Base-by-base conservation (phyloP, 2,113 vertebrate genomes). In the Corythaixoides concolor region DNA sequence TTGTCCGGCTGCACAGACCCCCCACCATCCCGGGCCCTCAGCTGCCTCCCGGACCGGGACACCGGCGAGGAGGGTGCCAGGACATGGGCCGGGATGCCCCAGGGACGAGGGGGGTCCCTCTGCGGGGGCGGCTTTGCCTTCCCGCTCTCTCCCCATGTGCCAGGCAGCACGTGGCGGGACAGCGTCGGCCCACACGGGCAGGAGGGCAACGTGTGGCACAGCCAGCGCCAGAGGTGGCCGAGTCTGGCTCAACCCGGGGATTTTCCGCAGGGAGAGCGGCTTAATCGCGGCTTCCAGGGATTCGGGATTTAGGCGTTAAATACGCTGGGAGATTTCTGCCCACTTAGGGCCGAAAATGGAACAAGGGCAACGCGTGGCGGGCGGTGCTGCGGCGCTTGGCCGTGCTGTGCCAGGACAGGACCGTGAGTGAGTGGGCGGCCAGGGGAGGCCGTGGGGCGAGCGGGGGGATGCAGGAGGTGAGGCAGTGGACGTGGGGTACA, bases 311-410 rank as follows among this genome's bases (percentile, higher is more conserved):
- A 89, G 35, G 23, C 2, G 15, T 90, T 90, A 96, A 96, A 89
- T 82, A 26, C 43, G 49, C 80, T 1, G 3, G 70, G 85, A 82
- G 96, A 85, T 93, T 95, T 93, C 58, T 72, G 70, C 41, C 32
- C 85, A 68, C 93, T 96, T 89, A 90, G 68, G 83, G 72, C 67
- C 45, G 7, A 75, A 94, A 95, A 95, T 92, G 95, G 95, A 95
- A 92, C 53, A 3, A 69, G 64, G 89, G 55, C 75, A 70, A 3
- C 24, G 1, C 7, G 50, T 9, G 45, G 70, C 3, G 63, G 49
- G 41, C 4, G 47, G 33, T 0, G 17, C 4, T 37, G 41, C 4
- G 47, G 33, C 1, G 17, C 4, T 37, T 43, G 35, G 73, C 35
- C 2, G 8, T 2, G 5, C 35, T 8, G 59, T 39, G 3, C 14